A percentile compares a stretch with the other conserved stretches of the same genome.
These are phyloP conservation scores for Drosophila equinoxialis DNA, from an alignment of 1,140 invertebrate species.

Conservation along the genomic window DNA sequence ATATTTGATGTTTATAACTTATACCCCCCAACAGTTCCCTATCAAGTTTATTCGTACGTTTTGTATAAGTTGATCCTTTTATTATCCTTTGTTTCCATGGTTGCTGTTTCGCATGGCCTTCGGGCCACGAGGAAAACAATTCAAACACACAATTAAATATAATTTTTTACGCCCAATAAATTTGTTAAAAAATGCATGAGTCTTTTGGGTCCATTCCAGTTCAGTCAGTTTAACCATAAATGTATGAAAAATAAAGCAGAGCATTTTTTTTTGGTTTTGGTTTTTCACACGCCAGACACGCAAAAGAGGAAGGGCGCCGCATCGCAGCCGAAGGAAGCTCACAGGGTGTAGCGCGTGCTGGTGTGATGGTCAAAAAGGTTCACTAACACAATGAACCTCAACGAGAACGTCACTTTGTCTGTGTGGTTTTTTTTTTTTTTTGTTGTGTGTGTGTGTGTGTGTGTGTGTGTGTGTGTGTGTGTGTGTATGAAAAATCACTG, in stretches of 20 bases:
- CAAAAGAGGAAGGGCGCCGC: constrained; percentile 19
- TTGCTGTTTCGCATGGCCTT: constrained; percentile 21
- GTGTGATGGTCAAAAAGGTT: constrained; percentile 37
- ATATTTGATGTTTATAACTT: too few relatives aligned
- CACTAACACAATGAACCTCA: constrained; percentile 61
- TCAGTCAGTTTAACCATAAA: constrained; percentile 50
- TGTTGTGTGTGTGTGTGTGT: constrained; percentile 38
- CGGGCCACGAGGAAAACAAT: constrained; percentile 32
- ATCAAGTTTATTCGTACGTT: background rate
- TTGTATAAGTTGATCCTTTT: background rate
- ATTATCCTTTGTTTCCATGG: background rate
- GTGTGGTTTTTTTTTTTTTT: constrained; percentile 12
- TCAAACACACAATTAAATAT: constrained; percentile 65
- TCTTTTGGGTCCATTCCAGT: constrained; percentile 32
- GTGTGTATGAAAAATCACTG: constrained; percentile 66
- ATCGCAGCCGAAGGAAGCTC: constrained; percentile 17
- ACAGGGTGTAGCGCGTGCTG: constrained; percentile 38
- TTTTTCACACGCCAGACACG: constrained; percentile 58
- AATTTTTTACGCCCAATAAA: constrained; percentile 70
- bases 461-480: constrained; percentile 34
- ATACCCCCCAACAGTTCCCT: too few relatives aligned
- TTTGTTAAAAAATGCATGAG: constrained; percentile 68
- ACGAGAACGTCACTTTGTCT: constrained; percentile 58
- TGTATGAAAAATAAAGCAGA: constrained; percentile 63
- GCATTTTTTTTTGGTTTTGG: constrained; percentile 44